Evolutionary conservation across 2,797 vertebrate genomes (phyloP).

Genomic region (Oceanodroma leucorhoa): DNA sequence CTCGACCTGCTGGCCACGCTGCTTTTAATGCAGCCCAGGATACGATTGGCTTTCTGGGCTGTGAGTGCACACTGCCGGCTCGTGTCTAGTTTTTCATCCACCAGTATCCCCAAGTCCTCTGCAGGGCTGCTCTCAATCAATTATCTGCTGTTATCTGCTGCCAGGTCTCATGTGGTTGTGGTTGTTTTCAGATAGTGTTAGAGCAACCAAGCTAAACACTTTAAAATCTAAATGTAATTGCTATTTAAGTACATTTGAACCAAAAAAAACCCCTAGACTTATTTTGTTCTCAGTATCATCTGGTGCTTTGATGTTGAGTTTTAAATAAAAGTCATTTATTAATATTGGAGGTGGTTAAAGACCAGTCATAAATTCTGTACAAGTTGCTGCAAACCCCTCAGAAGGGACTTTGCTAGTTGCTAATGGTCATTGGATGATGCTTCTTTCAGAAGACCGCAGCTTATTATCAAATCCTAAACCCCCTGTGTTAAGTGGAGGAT

Average conservation of each 20-base stretch:
- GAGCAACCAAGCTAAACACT: not conserved
- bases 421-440: not conserved
- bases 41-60: not conserved
- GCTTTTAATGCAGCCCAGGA: not conserved
- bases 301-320: not conserved
- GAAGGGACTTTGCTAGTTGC: not conserved
- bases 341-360: not conserved
- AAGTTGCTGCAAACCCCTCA: not conserved
- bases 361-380: not conserved
- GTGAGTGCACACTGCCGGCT: fast-evolving
- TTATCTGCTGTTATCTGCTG: not conserved
- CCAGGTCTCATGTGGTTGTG: not conserved
- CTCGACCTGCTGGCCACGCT: not conserved
- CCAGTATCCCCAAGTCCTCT: not conserved
- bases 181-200: not conserved
- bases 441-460: not conserved
- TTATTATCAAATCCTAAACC: not conserved
- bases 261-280: not conserved
- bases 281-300: not conserved
- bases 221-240: not conserved
- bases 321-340: not conserved
- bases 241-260: not conserved
- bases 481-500: not conserved
- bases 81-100: not conserved
- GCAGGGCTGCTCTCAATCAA: not conserved